Evolutionary conservation across 2,113 vertebrate species (phyloP).

Genomic region (Blennius ocellaris): DNA sequence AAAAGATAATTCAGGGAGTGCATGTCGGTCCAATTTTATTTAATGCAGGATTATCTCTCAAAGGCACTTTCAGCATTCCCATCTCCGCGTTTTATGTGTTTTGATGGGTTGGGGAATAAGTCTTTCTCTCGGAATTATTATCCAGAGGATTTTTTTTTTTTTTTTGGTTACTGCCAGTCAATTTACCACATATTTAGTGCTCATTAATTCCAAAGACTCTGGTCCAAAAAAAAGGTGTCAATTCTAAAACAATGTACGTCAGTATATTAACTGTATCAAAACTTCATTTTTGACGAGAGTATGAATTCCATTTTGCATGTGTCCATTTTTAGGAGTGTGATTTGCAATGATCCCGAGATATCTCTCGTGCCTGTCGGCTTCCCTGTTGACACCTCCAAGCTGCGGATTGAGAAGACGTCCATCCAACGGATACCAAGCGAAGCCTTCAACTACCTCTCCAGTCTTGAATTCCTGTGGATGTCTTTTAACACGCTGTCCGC

Average conservation of each 20-base stretch:
- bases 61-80: slow-evolving; percentile 77
- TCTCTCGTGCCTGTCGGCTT: slow-evolving; percentile 90
- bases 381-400: slow-evolving; percentile 89
- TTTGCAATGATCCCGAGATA: slow-evolving; percentile 95
- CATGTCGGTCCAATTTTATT: slow-evolving; percentile 80
- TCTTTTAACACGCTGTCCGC: slow-evolving; percentile 91
- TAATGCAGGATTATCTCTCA: slow-evolving; percentile 85
- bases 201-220: too few species aligned
- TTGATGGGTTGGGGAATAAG: slow-evolving; percentile 9
- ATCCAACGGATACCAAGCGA: slow-evolving; percentile 90
- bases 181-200: not conserved
- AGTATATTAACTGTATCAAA: too few species aligned
- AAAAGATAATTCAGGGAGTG: slow-evolving; percentile 61
- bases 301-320: not conserved
- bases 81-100: slow-evolving; percentile 65
- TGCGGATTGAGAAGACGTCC: slow-evolving; percentile 94
- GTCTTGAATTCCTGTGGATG: slow-evolving; percentile 96
- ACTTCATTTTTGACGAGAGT: too few species aligned
- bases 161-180: not conserved
- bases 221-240: too few species aligned
- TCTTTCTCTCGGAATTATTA: slow-evolving; percentile 13
- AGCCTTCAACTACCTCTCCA: slow-evolving; percentile 88
- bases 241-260: too few species aligned
- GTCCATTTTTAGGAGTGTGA: slow-evolving; percentile 86
- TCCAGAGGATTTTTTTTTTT: not conserved